Percentiles rank a stretch among this genome's conserved stretches.
phyloP scores from a whole-genome alignment of 2,113 vertebrate genomes.

The Nipponia nippon region DNA sequence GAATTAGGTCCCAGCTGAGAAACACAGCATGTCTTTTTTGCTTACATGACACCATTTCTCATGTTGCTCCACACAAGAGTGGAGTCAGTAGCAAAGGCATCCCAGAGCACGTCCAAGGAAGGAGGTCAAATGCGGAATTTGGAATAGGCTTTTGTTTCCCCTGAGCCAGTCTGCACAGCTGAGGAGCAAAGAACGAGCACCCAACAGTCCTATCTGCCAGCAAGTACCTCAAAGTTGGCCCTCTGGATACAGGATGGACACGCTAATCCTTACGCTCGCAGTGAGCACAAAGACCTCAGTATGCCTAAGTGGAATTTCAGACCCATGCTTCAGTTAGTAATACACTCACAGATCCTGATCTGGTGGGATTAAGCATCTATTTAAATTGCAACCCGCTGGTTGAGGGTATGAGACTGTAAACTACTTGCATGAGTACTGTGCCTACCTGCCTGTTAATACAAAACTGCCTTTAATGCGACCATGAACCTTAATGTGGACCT shows the following conservation, averaged over 20 bases:
- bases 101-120: not conserved
- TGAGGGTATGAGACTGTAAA: not conserved
- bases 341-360: not conserved
- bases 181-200: not conserved
- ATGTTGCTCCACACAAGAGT: not conserved
- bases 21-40: not conserved
- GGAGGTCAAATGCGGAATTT: not conserved
- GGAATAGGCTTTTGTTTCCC: not conserved
- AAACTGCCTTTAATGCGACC: not conserved
- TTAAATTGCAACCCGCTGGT: not conserved
- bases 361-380: not conserved
- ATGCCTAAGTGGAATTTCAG: not conserved
- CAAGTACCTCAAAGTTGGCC: not conserved
- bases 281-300: not conserved
- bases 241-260: not conserved
- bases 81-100: not conserved
- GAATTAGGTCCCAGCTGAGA: not conserved
- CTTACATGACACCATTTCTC: not conserved
- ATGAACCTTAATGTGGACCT: not conserved
- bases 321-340: not conserved
- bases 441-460: not conserved
- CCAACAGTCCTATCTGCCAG: not conserved
- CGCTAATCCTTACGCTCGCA: accelerated
- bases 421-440: not conserved
- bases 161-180: not conserved